Percentiles rank a stretch among this genome's conserved stretches.
Conservation (phyloP, 2,797 vertebrate genomes). For the Pelochelys cantorii region DNA sequence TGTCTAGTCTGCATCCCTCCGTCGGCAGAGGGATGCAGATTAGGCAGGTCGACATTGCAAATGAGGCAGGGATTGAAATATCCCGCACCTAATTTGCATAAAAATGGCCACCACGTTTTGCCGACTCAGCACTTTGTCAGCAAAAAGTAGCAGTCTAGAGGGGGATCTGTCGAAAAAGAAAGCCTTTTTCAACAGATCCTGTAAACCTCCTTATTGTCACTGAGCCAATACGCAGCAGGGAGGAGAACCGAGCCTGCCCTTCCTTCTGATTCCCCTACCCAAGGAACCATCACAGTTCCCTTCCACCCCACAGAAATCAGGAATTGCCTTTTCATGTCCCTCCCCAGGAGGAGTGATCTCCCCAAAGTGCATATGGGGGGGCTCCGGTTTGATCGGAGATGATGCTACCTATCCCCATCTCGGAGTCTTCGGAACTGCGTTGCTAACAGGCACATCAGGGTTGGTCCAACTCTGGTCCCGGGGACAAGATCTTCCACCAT, state of each 20-base stretch:
- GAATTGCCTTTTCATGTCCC: not conserved
- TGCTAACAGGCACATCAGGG: slow-evolving; percentile 75
- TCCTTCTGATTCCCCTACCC: not conserved
- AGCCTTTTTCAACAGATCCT: too few species aligned
- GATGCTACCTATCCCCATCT: slow-evolving; percentile 78
- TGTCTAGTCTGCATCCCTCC: too few species aligned
- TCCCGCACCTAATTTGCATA: too few species aligned
- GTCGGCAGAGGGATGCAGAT: too few species aligned
- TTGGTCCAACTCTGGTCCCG: slow-evolving; percentile 78
- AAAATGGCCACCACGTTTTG: too few species aligned
- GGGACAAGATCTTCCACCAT: slow-evolving; percentile 81
- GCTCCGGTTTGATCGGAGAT: fast-evolving
- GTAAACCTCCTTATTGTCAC: too few species aligned
- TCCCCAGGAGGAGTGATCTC: not conserved
- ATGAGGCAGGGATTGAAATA: too few species aligned
- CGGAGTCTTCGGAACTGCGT: slow-evolving; percentile 79
- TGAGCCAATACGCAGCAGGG: not conserved
- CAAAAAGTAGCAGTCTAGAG: too few species aligned
- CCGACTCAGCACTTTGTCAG: too few species aligned
- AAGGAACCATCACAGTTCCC: not conserved
- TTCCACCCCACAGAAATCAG: not conserved
- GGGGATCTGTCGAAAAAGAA: too few species aligned
- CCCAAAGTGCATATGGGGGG: not conserved
- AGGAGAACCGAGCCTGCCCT: not conserved
- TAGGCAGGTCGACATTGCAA: too few species aligned